Evolutionary conservation across 2,113 vertebrate genomes (phyloP).

Genomic region (Isichthys henryi): DNA sequence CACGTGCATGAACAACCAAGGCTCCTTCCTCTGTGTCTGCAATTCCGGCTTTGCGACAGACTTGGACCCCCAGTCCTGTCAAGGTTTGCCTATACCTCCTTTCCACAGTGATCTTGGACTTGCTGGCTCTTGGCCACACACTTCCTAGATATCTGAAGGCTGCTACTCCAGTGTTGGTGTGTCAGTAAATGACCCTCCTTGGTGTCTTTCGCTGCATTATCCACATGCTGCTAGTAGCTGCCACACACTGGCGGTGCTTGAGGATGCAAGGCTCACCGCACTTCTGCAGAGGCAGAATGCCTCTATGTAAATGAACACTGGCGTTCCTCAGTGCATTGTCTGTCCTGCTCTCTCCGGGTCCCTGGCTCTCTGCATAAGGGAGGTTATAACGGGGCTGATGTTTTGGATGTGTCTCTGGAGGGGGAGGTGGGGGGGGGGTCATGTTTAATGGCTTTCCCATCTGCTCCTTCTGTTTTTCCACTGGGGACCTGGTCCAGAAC

Average conservation of each 20-base stretch:
- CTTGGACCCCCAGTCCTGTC: slow-evolving; percentile 62
- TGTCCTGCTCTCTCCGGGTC: neutral
- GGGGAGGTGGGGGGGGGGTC: neutral
- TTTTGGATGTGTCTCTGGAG: neutral
- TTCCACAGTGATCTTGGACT: neutral
- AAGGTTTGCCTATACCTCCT: slow-evolving; percentile 64
- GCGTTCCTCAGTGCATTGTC: neutral
- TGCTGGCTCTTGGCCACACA: neutral
- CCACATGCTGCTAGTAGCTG: neutral
- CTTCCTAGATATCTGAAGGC: neutral
- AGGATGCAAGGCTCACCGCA: neutral
- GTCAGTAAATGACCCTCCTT: neutral
- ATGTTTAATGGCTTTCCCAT: slow-evolving; percentile 32
- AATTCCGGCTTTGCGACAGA: slow-evolving; percentile 74
- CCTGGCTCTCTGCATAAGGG: neutral
- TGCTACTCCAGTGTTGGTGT: neutral
- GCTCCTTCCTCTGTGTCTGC: slow-evolving; percentile 80
- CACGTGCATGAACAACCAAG: slow-evolving; percentile 80
- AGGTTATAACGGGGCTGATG: neutral
- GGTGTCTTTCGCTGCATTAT: neutral
- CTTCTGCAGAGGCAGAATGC: neutral
- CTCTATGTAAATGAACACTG: neutral
- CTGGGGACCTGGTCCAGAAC: slow-evolving; percentile 30
- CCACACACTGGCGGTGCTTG: neutral
- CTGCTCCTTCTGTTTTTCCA: slow-evolving; percentile 36